Base-by-base conservation (phyloP, 2,797 vertebrate genomes). In the Falco naumanni region DNA sequence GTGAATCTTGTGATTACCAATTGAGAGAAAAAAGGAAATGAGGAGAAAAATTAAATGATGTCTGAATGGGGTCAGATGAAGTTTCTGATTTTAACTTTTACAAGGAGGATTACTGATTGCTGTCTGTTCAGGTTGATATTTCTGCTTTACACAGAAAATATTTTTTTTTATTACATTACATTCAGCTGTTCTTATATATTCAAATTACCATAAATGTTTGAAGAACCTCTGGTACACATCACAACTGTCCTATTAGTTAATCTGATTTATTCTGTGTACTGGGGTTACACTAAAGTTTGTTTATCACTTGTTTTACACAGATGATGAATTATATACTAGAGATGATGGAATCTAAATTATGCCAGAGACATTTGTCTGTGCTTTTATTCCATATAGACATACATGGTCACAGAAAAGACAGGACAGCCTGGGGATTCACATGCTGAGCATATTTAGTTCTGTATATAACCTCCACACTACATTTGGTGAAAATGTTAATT, bases 401-500 rank as follows among this genome's bases (percentile, higher is more conserved):
- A 57, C 0, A 0, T 68, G 26, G 63, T 75, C 45, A 76, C 66
- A 83, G 48, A 54, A 68, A 85, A 90, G 47, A 39, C 47, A 84
- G 66, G 28, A 37, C 51, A 87, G 33, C n/a, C 31, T 91, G 47
- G 74, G 68, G 90, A 50, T 90, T 91, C n/a, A 50, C 39, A 33
- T 60, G 15, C 87, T 78, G 74, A 82, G 54, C 13, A 45, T 72
- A 31, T 87, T 89, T 59, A 70, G 54, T 82, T 88, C 34, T 41
- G 12, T 91, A 31, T 72, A 28, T 83, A 90, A 90, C 48, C 45
- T 74, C 69, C 79, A 66, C 29, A 28, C 89, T 92, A 53, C 14
- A 37, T 82, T 81, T 87, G 65, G 28, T 81, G 66, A 84, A 95
- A 93, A 84, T 65, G 48, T 92, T 93, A 74, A 79, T 93, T 91